Evolutionary conservation across 2,113 vertebrate species (phyloP), one percentile per base, ranked within the genome.

Genomic region (Mus spicilegus): DNA sequence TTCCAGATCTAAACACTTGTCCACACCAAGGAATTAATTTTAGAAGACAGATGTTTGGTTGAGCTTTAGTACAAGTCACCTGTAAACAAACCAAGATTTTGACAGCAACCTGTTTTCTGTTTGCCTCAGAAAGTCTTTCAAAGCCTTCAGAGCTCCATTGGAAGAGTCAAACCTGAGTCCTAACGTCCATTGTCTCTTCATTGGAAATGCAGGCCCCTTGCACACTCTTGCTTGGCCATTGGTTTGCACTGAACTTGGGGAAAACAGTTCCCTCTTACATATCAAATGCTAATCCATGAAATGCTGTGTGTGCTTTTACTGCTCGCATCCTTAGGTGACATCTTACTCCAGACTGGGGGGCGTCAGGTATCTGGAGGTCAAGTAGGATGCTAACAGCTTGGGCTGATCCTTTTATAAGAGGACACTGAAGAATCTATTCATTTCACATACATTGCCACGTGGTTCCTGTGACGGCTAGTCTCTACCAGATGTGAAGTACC

Each of bases 391-490:
- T 98, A 98, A 98, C 98, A 97, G 97, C 97, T 96, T 72, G 89
- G 97, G 92, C 96, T 96, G 98, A 96, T 98, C 97, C 97, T 98
- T 98, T 98, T 98, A 98, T 98, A 95, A 96, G 97, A 97, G 90
- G 96, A 97, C 97, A 97, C 97, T 98, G 98, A 98, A 98, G 94
- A 97, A 98, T 98, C 97, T 98, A 98, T 98, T 98, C 78, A 98
- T 98, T 98, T 98, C 95, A 97, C 97, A 98, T 98, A 97, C 97
- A 98, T 98, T 98, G 95, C 96, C 98, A 97, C 94, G 97, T 98
- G 97, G 96, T 97, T 98, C 93, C 98, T 98, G 97, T 98, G 97
- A 98, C 98, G 98, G 97, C 97, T 97, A 97, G 93, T 98, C 98
- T 98, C 96, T 96, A 90, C 89, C 95, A 97, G 98, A 98, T 97